A percentile compares a stretch with the other conserved stretches of the same genome.
These are phyloP conservation scores for Tethya wilhelma DNA, from an alignment of 37 sponge, comb jelly and placozoan genomes.

Conservation along the genomic window DNA sequence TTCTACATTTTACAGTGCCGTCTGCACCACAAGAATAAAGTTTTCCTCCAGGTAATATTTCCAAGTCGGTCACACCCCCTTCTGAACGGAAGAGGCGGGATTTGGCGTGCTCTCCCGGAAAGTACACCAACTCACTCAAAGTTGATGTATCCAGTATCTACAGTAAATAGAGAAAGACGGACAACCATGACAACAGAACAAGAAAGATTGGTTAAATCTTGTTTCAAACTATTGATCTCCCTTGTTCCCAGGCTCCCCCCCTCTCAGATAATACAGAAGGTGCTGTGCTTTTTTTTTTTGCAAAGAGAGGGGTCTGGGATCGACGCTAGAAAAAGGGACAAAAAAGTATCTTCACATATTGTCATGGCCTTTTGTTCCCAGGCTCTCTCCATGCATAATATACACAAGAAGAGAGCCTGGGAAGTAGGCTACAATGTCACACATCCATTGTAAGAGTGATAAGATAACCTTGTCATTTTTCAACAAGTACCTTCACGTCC, in stretches of 20 bases:
- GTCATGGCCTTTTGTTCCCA: neutral
- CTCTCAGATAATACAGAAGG: no score
- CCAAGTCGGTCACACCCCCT: conserved; percentile 66
- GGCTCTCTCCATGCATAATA: neutral
- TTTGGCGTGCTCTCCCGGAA: conserved; percentile 47
- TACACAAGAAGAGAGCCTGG: neutral
- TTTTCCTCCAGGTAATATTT: conserved; percentile 44
- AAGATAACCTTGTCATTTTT: no score
- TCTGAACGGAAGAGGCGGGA: conserved; percentile 69
- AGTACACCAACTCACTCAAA: conserved; percentile 45
- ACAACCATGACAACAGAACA: neutral
- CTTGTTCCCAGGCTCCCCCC: neutral
- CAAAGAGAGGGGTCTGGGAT: no score
- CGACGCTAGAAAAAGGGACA: no score
- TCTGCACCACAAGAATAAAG: conserved; percentile 82
- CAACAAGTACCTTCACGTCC: conserved; percentile 91
- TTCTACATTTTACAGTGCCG: conserved; percentile 60
- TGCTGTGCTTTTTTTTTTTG: no score
- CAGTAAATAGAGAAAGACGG: neutral
- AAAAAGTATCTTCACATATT: no score
- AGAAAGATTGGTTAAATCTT: neutral
- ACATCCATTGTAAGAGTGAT: neutral
- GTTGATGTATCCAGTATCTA: conserved; percentile 71
- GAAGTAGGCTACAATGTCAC: neutral
- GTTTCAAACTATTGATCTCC: neutral